Conservation (phyloP, 1,140 invertebrate genomes). For the Aphelenchoides besseyi region DNA sequence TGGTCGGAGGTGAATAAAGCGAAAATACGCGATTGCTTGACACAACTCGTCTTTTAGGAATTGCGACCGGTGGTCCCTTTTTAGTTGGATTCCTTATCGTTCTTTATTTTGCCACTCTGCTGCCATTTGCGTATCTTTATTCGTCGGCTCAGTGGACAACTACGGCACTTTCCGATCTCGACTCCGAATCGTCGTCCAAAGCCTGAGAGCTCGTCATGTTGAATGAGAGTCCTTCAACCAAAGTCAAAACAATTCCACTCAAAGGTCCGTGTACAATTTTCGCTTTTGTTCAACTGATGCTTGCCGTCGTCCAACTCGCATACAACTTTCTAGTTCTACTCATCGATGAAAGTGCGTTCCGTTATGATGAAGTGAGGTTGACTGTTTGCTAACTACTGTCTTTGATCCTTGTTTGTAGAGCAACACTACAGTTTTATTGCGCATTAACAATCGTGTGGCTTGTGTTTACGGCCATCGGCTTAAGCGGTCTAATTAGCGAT, state of each 20-base stretch:
- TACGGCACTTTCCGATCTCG: conserved; percentile 21
- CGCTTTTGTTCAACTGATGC: conserved; percentile 32
- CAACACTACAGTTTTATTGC: conserved; percentile 4
- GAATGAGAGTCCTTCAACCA: not conserved
- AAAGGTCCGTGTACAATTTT: conserved; percentile 23
- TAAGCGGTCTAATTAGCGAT: conserved; percentile 27
- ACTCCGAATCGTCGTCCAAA: not conserved
- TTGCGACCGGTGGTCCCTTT: conserved; percentile 22
- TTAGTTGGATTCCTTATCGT: conserved; percentile 32
- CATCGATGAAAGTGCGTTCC: conserved; percentile 16
- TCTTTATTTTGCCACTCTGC: conserved; percentile 33
- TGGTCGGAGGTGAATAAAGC: too few species aligned
- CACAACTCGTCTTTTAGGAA: too few species aligned
- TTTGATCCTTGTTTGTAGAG: not conserved
- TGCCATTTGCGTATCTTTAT: conserved; percentile 42
- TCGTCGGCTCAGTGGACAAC: conserved; percentile 35
- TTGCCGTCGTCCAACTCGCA: conserved; percentile 25
- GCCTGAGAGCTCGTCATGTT: conserved; percentile 12
- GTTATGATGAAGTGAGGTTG: conserved; percentile 32
- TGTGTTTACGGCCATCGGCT: not conserved
- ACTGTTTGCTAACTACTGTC: not conserved
- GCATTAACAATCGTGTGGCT: not conserved
- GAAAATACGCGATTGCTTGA: too few species aligned
- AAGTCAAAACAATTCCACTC: not conserved
- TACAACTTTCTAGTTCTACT: conserved; percentile 34